These are phyloP conservation scores for Meta bourneti DNA, from an alignment of 2,888 invertebrate genomes.

Conservation along the genomic window DNA sequence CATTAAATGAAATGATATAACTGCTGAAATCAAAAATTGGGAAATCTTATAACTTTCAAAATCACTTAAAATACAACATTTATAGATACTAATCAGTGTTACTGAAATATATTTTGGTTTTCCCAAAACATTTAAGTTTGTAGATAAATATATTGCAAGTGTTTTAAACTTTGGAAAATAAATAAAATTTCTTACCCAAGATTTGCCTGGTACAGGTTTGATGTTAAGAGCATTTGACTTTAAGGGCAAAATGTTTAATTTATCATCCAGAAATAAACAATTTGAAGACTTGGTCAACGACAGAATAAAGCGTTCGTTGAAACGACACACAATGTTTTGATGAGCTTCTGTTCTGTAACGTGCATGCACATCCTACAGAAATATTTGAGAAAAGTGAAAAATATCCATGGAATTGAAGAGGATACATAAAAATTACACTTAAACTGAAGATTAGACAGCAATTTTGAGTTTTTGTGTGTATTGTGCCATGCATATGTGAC, in stretches of 20 bases:
- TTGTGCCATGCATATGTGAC: too few species aligned
- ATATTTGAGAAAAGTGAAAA: conserved; percentile 7
- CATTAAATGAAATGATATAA: too few species aligned
- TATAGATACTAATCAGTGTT: too few species aligned
- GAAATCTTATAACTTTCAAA: too few species aligned
- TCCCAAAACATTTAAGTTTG: too few species aligned
- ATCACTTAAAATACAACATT: too few species aligned
- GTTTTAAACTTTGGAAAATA: too few species aligned
- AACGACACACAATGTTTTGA: conserved; percentile 93
- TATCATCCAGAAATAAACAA: conserved; percentile 93
- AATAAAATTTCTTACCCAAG: conserved; percentile 73
- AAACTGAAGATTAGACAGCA: too few species aligned
- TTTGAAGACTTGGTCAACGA: conserved; percentile 92
- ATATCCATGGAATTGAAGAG: neutral
- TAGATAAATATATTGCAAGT: too few species aligned
- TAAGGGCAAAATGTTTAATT: conserved; percentile 93
- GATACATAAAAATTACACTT: neutral
- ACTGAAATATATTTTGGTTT: too few species aligned
- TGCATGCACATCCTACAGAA: conserved; percentile 91
- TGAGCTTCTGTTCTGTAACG: conserved; percentile 97
- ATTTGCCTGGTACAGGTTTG: conserved; percentile 84
- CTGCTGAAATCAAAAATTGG: too few species aligned
- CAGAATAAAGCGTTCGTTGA: conserved; percentile 95
- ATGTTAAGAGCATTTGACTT: conserved; percentile 93
- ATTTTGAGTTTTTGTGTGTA: too few species aligned